Evolutionary conservation across 1,140 invertebrate species (phyloP).

Genomic region (Monochamus saltuarius): DNA sequence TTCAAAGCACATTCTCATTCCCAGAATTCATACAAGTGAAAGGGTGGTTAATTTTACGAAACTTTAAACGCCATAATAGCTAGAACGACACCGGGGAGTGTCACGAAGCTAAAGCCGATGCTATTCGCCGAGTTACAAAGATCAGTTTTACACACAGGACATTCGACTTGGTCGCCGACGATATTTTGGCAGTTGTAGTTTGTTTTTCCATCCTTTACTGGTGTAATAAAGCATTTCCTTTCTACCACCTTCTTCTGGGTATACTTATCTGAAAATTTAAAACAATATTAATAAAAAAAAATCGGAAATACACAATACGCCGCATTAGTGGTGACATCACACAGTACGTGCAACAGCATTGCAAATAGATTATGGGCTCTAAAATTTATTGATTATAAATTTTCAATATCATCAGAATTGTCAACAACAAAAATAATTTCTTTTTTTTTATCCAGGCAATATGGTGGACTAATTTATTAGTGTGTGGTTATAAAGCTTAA

Average conservation of each 20-base stretch:
- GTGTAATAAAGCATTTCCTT: neutral
- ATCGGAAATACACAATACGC: no score
- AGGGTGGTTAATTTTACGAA: conserved; percentile 7
- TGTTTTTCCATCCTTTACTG: conserved; percentile 7
- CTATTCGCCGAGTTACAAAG: conserved; percentile 10
- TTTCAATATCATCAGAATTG: neutral
- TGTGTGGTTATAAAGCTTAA: no score
- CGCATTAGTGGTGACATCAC: no score
- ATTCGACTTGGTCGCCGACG: conserved; percentile 3
- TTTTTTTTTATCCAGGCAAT: neutral
- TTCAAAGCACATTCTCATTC: no score
- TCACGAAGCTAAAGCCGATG: conserved; percentile 1
- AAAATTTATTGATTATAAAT: neutral
- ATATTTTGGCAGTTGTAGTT: conserved; percentile 4
- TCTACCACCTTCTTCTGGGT: conserved; percentile 13
- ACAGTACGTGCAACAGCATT: neutral
- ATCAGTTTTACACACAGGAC: conserved; percentile 11
- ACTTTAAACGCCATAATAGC: conserved; percentile 22
- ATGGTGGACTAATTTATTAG: no score
- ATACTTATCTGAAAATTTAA: conserved; percentile 14
- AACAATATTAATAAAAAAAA: neutral
- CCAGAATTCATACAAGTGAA: no score
- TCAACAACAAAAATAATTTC: neutral
- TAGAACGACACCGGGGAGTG: neutral
- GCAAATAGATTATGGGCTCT: neutral